Evolutionary conservation across 2,888 invertebrate genomes (phyloP).

Genomic region (Piscicola geometra): DNA sequence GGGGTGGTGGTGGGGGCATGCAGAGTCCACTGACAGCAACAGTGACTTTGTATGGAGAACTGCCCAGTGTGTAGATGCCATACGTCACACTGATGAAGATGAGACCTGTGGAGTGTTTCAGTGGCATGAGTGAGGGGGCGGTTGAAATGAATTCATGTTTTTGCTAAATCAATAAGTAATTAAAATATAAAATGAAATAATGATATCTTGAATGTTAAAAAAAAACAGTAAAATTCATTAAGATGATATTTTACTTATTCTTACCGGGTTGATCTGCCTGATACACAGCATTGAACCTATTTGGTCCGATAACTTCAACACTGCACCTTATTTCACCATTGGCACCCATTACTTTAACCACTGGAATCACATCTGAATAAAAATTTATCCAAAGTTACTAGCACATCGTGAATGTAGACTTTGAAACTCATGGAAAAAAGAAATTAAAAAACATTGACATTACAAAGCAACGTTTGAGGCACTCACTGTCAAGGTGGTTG

Average conservation of each 20-base stretch:
- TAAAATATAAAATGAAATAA: not conserved
- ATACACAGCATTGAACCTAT: not conserved
- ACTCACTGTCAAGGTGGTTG: not conserved
- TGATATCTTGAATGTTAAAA: not conserved
- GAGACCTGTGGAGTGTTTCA: not conserved
- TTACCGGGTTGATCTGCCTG: not conserved
- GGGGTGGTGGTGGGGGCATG: constrained; percentile 7
- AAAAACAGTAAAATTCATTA: not conserved
- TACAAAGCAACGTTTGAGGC: no score
- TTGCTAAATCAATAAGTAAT: not conserved
- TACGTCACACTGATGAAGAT: not conserved
- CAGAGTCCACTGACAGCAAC: not conserved
- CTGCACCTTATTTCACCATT: not conserved
- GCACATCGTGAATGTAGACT: not conserved
- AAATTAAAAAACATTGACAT: not conserved
- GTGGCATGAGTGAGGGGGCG: no score
- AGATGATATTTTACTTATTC: not conserved
- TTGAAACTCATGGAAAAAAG: not conserved
- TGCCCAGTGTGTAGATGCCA: not conserved
- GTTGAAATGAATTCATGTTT: not conserved
- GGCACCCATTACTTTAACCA: not conserved
- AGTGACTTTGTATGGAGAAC: not conserved
- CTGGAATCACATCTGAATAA: not conserved
- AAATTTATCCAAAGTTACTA: no score
- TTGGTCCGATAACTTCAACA: not conserved